phyloP scores from a whole-genome alignment of 2,113 vertebrate species.

The Plecotus auritus region DNA sequence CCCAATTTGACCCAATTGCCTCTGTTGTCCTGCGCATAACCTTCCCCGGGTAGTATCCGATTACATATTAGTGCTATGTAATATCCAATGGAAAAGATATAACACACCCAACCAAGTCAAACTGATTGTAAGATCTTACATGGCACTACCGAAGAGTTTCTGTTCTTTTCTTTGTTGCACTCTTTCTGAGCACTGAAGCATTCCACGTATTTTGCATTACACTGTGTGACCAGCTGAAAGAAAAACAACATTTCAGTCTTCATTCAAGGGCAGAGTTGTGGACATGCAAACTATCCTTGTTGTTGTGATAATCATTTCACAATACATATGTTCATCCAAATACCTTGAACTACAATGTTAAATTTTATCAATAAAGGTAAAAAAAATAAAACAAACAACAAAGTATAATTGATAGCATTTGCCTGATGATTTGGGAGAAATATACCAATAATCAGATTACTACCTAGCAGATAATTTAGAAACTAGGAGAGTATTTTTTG shows the following conservation, averaged over 20 bases:
- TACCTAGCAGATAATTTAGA: background rate
- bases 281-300: background rate
- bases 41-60: too few relatives aligned
- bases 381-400: background rate
- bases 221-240: slow-evolving; percentile 92
- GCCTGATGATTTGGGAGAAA: background rate
- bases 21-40: slow-evolving; percentile 19
- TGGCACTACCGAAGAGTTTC: slow-evolving; percentile 94
- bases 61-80: background rate
- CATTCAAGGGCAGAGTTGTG: background rate
- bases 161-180: slow-evolving; percentile 97
- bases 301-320: background rate
- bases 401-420: background rate
- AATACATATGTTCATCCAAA: background rate
- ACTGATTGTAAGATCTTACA: slow-evolving; percentile 83
- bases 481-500: background rate
- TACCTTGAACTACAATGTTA: background rate
- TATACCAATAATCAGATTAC: background rate
- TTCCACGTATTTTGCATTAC: slow-evolving; percentile 91
- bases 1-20: background rate
- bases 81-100: slow-evolving; percentile 14
- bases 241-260: slow-evolving; percentile 61
- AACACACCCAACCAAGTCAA: slow-evolving; percentile 50
- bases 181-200: slow-evolving; percentile 96
- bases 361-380: background rate